Evolutionary conservation across 2,797 vertebrate species (phyloP), one percentile per base, ranked within the genome.

Genomic region (Mus spretus): DNA sequence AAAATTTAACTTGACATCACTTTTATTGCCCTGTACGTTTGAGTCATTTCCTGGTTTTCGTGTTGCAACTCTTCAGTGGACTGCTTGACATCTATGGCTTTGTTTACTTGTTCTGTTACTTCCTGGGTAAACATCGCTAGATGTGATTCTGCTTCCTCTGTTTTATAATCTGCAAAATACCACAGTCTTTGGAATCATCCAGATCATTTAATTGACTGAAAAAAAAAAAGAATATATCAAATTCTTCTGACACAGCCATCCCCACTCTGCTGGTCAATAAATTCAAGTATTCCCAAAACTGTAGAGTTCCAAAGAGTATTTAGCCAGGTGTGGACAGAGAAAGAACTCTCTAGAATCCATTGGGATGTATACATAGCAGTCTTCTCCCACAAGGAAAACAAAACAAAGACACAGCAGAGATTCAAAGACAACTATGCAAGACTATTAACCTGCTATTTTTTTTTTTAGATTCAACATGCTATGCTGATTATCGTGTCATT

Each of bases 401-500:
- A 96, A 96, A 87, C 83, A 91, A 92, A 97, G 85, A 88, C 50
- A 79, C 0, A 0, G 92, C 61, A 95, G 95, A 91, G 87, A 87
- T 88, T 94, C 86, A 85, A 93, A 96, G 88, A 90, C 91, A 95
- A 80, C 44, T 78, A 22, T 80, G 67, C 79, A 92, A 53, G 0
- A 0, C 87, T 74, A 19, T 89, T 79, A 90, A 78, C 67, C 28
- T 89, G 47, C n/a, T 91, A 77, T 40, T 40, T 40, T 40, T 50
- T 87, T 94, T 67, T 82, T 90, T 82, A 31, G 50, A 93, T 94
- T 95, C 65, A 87, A 81, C 83, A 87, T 94, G 90, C 88, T 87
- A 47, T 13, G 44, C 47, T 92, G 75, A 96, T 92, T 95, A 94
- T 86, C 92, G 59, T 88, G 90, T 95, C 77, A 77, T 94, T 96